A percentile compares a stretch with the other conserved stretches of the same genome.
These are phyloP conservation scores for Noctua fimbriata DNA, from an alignment of 2,888 invertebrate genomes.

Conservation along the genomic window DNA sequence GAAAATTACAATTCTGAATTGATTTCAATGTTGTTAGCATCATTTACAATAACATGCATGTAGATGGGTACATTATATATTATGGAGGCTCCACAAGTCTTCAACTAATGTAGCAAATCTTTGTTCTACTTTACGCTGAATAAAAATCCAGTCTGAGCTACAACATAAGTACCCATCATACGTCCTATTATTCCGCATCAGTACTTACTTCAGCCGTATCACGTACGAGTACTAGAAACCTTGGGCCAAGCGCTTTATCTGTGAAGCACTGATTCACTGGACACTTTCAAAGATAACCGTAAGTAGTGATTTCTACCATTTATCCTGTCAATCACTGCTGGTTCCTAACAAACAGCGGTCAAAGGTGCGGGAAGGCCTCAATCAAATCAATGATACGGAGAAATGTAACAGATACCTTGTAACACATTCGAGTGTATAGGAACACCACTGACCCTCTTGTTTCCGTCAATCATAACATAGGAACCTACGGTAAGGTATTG, in stretches of 20 bases:
- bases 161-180: not conserved
- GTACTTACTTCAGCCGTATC: conserved; percentile 30
- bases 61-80: not conserved
- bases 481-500: conserved; percentile 58
- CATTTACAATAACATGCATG: conserved; percentile 10
- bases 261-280: conserved; percentile 61
- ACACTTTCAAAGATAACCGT: conserved; percentile 64
- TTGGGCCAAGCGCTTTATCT: conserved; percentile 37
- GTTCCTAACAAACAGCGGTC: conserved; percentile 70
- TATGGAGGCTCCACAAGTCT: not conserved
- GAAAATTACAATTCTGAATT: conserved; percentile 33
- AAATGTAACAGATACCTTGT: conserved; percentile 72
- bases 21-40: conserved; percentile 14
- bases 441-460: conserved; percentile 76
- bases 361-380: conserved; percentile 76
- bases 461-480: conserved; percentile 76
- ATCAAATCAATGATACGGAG: conserved; percentile 68
- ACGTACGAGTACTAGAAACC: conserved; percentile 59
- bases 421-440: conserved; percentile 60
- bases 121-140: conserved; percentile 6
- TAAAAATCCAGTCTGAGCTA: conserved; percentile 12
- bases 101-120: not conserved
- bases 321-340: conserved; percentile 67
- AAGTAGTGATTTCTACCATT: conserved; percentile 66
- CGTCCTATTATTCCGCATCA: conserved; percentile 37